These are phyloP conservation scores for Helogale parvula DNA, from an alignment of 2,113 vertebrate genomes.

Conservation along the genomic window DNA sequence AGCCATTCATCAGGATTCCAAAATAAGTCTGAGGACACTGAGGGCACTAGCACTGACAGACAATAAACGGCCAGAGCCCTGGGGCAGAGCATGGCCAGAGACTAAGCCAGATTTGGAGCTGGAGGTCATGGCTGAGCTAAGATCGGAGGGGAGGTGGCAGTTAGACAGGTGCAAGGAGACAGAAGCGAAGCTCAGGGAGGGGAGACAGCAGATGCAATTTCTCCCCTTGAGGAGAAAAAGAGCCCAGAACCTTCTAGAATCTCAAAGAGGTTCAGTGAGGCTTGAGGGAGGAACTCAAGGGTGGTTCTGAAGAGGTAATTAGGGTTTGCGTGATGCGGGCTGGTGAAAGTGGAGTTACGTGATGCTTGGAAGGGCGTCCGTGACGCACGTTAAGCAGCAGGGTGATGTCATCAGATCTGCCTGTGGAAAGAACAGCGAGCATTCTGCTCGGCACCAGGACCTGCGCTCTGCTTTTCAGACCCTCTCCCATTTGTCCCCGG, in stretches of 20 bases:
- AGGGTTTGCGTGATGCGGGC: background rate
- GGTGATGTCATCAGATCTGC: background rate
- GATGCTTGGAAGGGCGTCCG: background rate
- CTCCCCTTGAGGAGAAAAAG: background rate
- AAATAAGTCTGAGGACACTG: background rate
- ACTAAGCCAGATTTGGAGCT: background rate
- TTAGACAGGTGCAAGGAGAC: background rate
- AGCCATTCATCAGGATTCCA: background rate
- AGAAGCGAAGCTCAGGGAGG: background rate
- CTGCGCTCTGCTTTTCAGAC: background rate
- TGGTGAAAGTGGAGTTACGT: rapidly evolving
- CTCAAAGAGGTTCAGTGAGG: background rate
- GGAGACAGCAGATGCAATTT: background rate
- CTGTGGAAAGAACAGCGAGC: background rate
- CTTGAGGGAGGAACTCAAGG: background rate
- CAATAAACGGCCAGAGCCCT: background rate
- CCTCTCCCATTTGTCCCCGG: too few species aligned
- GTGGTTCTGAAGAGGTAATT: background rate
- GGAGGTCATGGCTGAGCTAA: background rate
- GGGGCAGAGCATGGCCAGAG: too few species aligned
- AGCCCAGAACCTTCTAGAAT: background rate
- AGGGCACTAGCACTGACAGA: background rate
- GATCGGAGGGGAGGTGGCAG: too few species aligned
- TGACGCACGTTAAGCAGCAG: background rate
- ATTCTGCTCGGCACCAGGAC: background rate